phyloP scores from a whole-genome alignment of 2,797 vertebrate species.

The Jordanella pulchra region DNA sequence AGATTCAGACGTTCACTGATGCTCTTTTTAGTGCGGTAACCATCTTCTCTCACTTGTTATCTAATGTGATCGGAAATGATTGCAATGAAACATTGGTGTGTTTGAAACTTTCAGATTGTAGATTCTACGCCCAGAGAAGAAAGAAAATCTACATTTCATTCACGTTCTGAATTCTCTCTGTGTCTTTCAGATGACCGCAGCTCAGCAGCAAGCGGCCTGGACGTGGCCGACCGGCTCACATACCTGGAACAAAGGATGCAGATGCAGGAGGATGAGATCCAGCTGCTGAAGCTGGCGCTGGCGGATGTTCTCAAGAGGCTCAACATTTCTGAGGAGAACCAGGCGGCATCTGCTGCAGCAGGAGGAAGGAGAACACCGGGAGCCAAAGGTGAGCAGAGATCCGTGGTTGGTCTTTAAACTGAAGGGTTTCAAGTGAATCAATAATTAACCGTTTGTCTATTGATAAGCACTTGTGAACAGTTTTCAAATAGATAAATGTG shows the following conservation, averaged over 20 bases:
- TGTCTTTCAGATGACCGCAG: conserved; percentile 86
- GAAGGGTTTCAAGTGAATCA: not conserved
- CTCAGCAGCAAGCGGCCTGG: conserved; percentile 90
- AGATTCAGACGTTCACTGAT: not conserved
- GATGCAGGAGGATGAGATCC: conserved; percentile 98
- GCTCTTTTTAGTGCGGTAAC: not conserved
- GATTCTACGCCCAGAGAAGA: not conserved
- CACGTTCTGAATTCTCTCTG: not conserved
- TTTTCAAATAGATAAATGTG: too few species aligned
- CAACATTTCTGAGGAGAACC: conserved; percentile 91
- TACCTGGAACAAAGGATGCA: conserved; percentile 96
- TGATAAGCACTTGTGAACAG: not conserved
- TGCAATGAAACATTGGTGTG: not conserved
- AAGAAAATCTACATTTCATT: not conserved
- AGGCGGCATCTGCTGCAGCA: conserved; percentile 81
- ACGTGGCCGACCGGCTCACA: conserved; percentile 91
- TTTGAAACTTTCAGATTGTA: not conserved
- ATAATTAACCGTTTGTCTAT: not conserved
- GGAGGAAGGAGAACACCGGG: conserved; percentile 82
- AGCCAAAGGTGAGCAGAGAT: conserved; percentile 67
- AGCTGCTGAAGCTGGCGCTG: conserved; percentile 93
- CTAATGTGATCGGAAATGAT: conserved; percentile 6
- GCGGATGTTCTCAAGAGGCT: conserved; percentile 94
- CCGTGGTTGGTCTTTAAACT: not conserved
- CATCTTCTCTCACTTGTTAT: conserved; percentile 5